Conservation (phyloP, 2,888 invertebrate genomes). For the Leptinotarsa tumamoca region DNA sequence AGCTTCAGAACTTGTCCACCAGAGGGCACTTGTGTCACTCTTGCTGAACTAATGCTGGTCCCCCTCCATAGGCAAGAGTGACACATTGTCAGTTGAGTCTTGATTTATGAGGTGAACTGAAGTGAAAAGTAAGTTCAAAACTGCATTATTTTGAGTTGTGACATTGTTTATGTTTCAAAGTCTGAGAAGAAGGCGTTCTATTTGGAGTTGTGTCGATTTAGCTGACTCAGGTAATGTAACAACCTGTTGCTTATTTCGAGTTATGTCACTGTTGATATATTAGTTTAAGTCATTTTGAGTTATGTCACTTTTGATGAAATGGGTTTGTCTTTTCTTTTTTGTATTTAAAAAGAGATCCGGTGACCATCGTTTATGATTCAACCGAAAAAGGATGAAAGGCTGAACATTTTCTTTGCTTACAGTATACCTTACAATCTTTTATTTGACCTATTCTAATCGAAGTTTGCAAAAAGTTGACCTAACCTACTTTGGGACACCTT, state of each 20-base stretch:
- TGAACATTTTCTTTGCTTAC: slow-evolving; percentile 16
- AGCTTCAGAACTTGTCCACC: neutral
- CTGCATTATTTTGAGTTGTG: slow-evolving; percentile 18
- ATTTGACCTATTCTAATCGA: slow-evolving; percentile 18
- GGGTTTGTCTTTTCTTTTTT: neutral
- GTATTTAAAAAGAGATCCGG: slow-evolving; percentile 6
- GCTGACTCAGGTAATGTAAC: slow-evolving; percentile 2
- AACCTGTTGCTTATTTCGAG: slow-evolving; percentile 15
- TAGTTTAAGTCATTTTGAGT: slow-evolving; percentile 19
- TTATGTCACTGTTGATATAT: slow-evolving; percentile 19
- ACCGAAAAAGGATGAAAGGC: slow-evolving; percentile 5
- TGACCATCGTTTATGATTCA: slow-evolving; percentile 12
- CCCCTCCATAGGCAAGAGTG: slow-evolving; percentile 5
- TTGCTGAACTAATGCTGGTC: neutral
- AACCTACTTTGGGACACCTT: slow-evolving; percentile 18
- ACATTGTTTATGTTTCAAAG: slow-evolving; percentile 8
- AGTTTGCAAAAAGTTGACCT: neutral
- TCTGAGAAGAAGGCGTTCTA: neutral
- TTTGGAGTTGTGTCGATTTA: slow-evolving; percentile 16
- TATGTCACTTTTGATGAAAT: slow-evolving; percentile 5
- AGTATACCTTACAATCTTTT: slow-evolving; percentile 19
- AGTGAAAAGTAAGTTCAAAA: slow-evolving; percentile 2
- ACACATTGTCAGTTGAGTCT: slow-evolving; percentile 1
- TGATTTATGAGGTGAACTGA: no score
- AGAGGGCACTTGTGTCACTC: neutral